A percentile compares a stretch with the other conserved stretches of the same genome.
phyloP scores from a whole-genome alignment of 2,797 vertebrate genomes.

The Macropus fuliginosus region DNA sequence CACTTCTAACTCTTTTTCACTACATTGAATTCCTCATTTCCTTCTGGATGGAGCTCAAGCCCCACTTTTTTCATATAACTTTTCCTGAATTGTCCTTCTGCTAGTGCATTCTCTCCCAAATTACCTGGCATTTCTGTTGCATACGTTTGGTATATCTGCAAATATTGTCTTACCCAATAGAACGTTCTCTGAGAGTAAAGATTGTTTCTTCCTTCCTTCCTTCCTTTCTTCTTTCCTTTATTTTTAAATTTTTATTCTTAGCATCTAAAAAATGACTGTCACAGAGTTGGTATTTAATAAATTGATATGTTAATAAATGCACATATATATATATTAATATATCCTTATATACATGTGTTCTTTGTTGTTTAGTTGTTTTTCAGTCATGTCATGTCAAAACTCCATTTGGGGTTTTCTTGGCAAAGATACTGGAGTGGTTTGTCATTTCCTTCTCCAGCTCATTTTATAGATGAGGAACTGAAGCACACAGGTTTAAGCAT shows the following conservation, averaged over 20 bases:
- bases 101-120: neutral
- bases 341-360: neutral
- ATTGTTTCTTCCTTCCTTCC: neutral
- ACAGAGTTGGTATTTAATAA: neutral
- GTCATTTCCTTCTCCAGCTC: neutral
- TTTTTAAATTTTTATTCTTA: neutral
- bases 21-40: neutral
- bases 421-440: neutral
- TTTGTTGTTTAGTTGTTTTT: neutral
- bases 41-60: neutral
- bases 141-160: neutral
- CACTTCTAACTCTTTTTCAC: neutral
- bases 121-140: neutral
- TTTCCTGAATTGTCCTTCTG: neutral
- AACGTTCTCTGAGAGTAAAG: neutral
- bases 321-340: neutral
- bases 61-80: neutral
- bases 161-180: neutral
- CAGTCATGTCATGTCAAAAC: neutral
- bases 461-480: neutral
- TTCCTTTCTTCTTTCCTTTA: no score
- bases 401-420: neutral
- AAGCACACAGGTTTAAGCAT: neutral
- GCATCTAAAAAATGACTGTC: neutral
- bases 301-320: neutral